Evolutionary conservation across 2,797 vertebrate species (phyloP).

Genomic region (Otolemur crassicaudatus): DNA sequence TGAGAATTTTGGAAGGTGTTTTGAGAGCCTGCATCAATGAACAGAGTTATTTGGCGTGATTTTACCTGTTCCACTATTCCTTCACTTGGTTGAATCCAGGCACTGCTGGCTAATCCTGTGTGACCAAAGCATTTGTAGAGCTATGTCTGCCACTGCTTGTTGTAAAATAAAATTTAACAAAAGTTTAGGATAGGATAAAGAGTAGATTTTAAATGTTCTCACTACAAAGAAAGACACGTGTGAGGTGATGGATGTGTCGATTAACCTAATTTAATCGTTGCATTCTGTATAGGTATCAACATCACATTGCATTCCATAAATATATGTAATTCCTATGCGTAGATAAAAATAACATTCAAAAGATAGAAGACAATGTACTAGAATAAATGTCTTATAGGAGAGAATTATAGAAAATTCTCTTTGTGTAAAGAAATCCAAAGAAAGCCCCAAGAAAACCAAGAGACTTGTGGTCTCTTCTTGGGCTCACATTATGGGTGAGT

Average conservation of each 20-base stretch:
- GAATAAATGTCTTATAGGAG: not conserved
- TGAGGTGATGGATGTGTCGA: not conserved
- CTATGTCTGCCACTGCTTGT: not conserved
- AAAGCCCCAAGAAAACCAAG: not conserved
- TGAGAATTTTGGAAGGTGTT: not conserved
- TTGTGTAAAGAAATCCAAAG: not conserved
- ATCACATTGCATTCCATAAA: not conserved
- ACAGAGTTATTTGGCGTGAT: not conserved
- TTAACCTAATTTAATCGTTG: not conserved
- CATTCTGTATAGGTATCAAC: not conserved
- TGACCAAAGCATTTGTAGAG: not conserved
- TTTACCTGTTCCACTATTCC: not conserved
- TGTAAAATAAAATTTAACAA: not conserved
- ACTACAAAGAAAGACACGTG: not conserved
- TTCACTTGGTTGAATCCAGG: not conserved
- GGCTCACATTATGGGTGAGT: not conserved
- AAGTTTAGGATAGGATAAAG: not conserved
- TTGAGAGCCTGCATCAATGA: not conserved
- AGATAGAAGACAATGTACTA: not conserved
- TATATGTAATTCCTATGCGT: not conserved
- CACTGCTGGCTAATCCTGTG: not conserved
- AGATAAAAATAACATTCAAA: not conserved
- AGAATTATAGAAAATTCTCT: constrained; percentile 22
- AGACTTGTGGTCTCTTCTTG: not conserved
- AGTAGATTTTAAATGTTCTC: not conserved